Base-by-base conservation (phyloP, 2,797 vertebrate genomes). In the Thalassophryne amazonica region DNA sequence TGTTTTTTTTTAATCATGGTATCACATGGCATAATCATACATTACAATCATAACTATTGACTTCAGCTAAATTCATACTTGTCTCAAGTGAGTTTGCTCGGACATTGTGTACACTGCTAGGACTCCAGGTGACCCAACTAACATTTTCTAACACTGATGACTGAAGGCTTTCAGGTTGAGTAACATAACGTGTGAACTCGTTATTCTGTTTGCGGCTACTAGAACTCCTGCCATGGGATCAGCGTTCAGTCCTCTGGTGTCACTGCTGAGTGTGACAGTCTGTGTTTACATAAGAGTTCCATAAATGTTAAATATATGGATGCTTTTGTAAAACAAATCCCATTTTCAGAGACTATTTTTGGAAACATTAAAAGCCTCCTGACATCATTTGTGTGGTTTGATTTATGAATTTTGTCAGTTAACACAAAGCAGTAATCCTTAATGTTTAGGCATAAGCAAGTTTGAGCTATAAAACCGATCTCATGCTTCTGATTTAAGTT, bases 341-440 rank as follows among this genome's bases (percentile, higher is more conserved):
- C 77, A 70, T 54, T 85, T 86, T 80, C 75, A 89, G 84, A 86
- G 78, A 85, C 81, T 87, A 87, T 88, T 88, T 88, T 88, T 88
- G 73, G 75, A 85, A 85, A 85, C 82, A 87, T 85, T 84, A 88
- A 86, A 80, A 77, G 66, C 77, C 79, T 76, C 70, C 80, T 86
- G 80, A 80, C 85, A 83, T 86, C 71, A 80, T 19, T 55, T 73
- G 29, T 58, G 12, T 56, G 16, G 2, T 22, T 41, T 7, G 68
- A 7, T 62, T 46, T 63, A 48, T 65, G 7, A 2, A 8, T 3
- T 47, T 5, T 27, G 22, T 41, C 8, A 23, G 21, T 55, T n/a
- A n/a, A n/a, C n/a, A n/a, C n/a, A n/a, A n/a, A n/a, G n/a, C n/a
- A n/a, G n/a, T n/a, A n/a, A n/a, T n/a, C n/a, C n/a, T n/a, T n/a